These are phyloP conservation scores for Antheraea assamensis DNA, from an alignment of 2,888 invertebrate species.

Conservation along the genomic window DNA sequence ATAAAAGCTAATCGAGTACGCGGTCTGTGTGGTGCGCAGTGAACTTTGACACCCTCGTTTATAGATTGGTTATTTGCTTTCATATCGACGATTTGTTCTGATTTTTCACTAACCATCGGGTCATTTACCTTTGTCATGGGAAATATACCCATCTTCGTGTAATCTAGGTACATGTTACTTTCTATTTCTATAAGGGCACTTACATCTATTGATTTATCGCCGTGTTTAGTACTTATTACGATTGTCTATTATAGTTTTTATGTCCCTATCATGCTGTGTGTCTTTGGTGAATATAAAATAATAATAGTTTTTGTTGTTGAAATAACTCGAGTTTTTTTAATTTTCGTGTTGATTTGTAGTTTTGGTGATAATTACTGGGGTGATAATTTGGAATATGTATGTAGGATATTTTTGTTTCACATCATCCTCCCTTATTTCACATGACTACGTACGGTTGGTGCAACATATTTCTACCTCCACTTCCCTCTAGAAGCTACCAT, in stretches of 20 bases:
- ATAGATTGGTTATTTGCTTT: constrained; percentile 48
- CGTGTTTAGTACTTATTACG: not conserved
- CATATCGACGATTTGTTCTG: constrained; percentile 34
- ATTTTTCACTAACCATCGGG: constrained; percentile 27
- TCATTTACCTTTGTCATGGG: constrained; percentile 15
- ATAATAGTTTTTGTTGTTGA: too few relatives aligned
- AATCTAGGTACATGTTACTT: not conserved
- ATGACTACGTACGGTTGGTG: too few relatives aligned
- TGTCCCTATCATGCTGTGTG: not conserved
- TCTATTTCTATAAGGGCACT: not conserved
- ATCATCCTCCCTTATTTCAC: too few relatives aligned
- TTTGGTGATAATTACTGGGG: too few relatives aligned
- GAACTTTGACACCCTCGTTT: constrained; percentile 65
- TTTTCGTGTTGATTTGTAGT: too few relatives aligned
- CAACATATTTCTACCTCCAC: too few relatives aligned
- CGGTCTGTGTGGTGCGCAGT: constrained; percentile 47
- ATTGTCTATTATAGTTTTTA: not conserved
- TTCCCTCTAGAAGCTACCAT: too few relatives aligned
- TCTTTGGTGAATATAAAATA: too few relatives aligned
- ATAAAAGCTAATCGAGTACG: constrained; percentile 43
- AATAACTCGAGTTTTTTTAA: too few relatives aligned
- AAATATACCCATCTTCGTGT: not conserved
- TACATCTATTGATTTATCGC: not conserved
- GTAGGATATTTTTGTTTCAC: too few relatives aligned
- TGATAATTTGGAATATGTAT: too few relatives aligned